phyloP scores from a whole-genome alignment of 2,888 invertebrate species.

The Meiosimyza decipiens region DNA sequence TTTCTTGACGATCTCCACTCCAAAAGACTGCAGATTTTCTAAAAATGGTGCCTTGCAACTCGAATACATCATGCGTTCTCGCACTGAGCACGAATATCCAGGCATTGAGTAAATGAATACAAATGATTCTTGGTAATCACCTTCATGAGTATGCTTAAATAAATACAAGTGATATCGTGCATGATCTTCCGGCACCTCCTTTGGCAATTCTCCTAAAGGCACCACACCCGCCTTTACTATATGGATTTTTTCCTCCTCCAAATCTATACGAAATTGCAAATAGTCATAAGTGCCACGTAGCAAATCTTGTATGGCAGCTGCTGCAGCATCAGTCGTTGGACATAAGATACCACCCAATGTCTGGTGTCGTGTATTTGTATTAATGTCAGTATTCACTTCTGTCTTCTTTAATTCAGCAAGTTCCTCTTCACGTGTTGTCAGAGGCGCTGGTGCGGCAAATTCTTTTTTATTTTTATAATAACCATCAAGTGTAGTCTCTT shows the following conservation, averaged over 20 bases:
- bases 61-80: constrained; percentile 98
- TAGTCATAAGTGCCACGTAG: constrained; percentile 83
- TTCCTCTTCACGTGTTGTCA: constrained; percentile 89
- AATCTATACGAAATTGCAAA: constrained; percentile 73
- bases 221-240: constrained; percentile 78
- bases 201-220: constrained; percentile 75
- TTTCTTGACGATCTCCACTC: constrained; percentile 86
- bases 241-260: constrained; percentile 84
- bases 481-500: constrained; percentile 84
- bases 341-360: constrained; percentile 91
- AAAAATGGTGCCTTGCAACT: constrained; percentile 95
- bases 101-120: constrained; percentile 99
- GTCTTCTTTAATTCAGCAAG: constrained; percentile 80
- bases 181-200: constrained; percentile 82
- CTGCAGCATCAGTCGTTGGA: constrained; percentile 85
- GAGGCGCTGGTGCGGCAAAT: constrained; percentile 86
- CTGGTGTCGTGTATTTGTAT: constrained; percentile 86
- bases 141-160: constrained; percentile 93
- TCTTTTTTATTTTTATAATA: constrained; percentile 83
- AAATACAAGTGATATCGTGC: constrained; percentile 85
- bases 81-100: constrained; percentile 94
- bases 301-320: constrained; percentile 80
- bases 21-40: constrained; percentile 82
- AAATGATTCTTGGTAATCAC: constrained; percentile 86
- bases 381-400: constrained; percentile 79